Conservation (phyloP, 2,888 invertebrate genomes). For the Parthenolecanium corni region DNA sequence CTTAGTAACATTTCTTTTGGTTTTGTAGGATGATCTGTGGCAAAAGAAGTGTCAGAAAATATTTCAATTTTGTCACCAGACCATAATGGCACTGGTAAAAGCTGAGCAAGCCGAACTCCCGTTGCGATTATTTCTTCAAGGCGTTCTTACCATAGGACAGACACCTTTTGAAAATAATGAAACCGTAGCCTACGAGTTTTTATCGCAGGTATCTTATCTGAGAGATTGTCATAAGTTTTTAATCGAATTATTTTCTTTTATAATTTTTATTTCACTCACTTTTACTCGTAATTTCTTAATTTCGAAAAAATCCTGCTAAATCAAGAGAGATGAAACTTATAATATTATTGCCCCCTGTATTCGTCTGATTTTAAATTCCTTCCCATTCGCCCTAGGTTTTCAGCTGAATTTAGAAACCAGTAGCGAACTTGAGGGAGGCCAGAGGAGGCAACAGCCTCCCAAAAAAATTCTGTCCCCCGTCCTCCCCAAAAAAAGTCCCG, state of each 20-base stretch:
- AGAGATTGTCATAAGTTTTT: conserved; percentile 24
- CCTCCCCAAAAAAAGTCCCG: no score
- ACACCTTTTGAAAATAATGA: conserved; percentile 91
- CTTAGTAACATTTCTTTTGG: conserved; percentile 11
- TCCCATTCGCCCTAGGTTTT: no score
- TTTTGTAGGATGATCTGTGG: conserved; percentile 81
- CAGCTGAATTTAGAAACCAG: no score
- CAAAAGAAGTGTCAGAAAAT: conserved; percentile 97
- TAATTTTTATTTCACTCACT: neutral
- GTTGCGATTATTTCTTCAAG: conserved; percentile 85
- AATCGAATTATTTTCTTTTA: no score
- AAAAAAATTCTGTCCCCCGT: no score
- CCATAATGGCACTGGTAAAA: conserved; percentile 85
- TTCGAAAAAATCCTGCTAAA: no score
- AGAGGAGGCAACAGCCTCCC: no score
- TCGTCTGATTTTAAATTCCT: no score
- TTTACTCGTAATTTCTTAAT: neutral
- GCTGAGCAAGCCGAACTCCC: conserved; percentile 91
- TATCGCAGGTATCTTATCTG: conserved; percentile 56
- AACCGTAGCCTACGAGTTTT: conserved; percentile 95
- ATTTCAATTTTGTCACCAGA: conserved; percentile 94
- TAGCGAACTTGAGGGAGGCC: no score
- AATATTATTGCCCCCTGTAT: no score
- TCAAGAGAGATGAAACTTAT: no score
- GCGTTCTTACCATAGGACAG: conserved; percentile 82